Percentiles rank a stretch among this genome's conserved stretches.
These are phyloP conservation scores for Glandiceps talaboti DNA, from an alignment of 53 echinoderm and acorn worm species.

Conservation along the genomic window DNA sequence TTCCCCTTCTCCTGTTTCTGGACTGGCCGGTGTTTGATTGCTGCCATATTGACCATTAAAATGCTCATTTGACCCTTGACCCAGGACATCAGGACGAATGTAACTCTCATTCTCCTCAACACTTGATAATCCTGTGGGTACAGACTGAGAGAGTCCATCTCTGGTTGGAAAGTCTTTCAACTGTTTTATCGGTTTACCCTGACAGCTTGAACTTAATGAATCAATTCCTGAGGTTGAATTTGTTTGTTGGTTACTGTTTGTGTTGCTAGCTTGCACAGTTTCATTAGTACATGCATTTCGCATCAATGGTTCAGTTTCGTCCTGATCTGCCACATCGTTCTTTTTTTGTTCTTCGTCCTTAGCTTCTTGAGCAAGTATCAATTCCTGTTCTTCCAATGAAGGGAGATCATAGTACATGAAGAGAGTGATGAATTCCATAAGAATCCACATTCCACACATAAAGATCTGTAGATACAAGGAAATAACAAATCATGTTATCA, in stretches of 20 bases:
- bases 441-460: constrained; percentile 53
- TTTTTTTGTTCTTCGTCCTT: background rate
- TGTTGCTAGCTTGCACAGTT: background rate
- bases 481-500: no score
- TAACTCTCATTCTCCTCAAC: background rate
- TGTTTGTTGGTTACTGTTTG: background rate
- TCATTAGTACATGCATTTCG: background rate
- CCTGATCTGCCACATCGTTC: background rate
- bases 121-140: no score
- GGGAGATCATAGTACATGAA: constrained; percentile 73
- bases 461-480: constrained; percentile 60
- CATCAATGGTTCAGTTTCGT: background rate
- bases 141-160: no score
- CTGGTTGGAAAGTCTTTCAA: no score
- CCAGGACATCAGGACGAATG: no score
- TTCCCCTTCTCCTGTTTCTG: background rate
- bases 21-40: background rate
- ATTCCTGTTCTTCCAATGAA: constrained; percentile 16
- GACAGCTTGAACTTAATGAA: background rate
- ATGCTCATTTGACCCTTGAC: no score
- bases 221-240: background rate
- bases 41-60: no score
- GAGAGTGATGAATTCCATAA: constrained; percentile 48
- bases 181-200: background rate
- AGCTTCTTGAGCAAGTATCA: background rate